These are phyloP conservation scores for Mimumesa dahlbomi DNA, from an alignment of 2,888 invertebrate species.

Conservation along the genomic window DNA sequence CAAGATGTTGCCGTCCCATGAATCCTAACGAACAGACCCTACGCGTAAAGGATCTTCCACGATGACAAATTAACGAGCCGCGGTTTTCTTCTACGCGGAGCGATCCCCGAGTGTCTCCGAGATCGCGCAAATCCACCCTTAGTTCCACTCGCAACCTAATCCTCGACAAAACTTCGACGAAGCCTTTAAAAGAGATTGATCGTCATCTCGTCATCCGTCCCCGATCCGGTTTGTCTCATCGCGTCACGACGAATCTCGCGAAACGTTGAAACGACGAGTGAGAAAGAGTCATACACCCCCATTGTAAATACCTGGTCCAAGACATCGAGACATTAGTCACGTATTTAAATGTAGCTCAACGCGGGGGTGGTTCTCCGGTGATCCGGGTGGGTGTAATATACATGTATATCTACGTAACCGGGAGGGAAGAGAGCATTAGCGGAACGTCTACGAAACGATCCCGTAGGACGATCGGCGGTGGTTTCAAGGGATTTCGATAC, in stretches of 20 bases:
- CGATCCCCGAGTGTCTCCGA: slow-evolving; percentile 51
- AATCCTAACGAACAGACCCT: slow-evolving; percentile 1
- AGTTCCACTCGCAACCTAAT: slow-evolving; percentile 58
- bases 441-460: slow-evolving; percentile 44
- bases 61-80: slow-evolving; percentile 74
- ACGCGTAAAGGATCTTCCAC: slow-evolving; percentile 27
- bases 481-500: slow-evolving; percentile 38
- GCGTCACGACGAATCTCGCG: slow-evolving; percentile 20
- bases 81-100: slow-evolving; percentile 61
- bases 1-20: slow-evolving; percentile 18
- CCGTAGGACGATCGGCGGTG: slow-evolving; percentile 19
- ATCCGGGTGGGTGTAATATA: slow-evolving; percentile 15
- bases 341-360: slow-evolving; percentile 68
- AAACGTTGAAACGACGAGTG: slow-evolving; percentile 39
- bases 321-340: slow-evolving; percentile 71
- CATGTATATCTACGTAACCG: slow-evolving; percentile 24
- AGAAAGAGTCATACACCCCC: slow-evolving; percentile 32
- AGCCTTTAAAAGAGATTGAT: slow-evolving; percentile 75
- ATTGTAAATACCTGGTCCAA: slow-evolving; percentile 59
- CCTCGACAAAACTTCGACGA: slow-evolving; percentile 67
- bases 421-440: slow-evolving; percentile 61
- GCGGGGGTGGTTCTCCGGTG: too few species aligned
- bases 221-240: slow-evolving; percentile 29
- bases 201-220: slow-evolving; percentile 59
- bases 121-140: slow-evolving; percentile 62